Conservation (phyloP, 2,113 vertebrate species). For the Hyaena hyaena region DNA sequence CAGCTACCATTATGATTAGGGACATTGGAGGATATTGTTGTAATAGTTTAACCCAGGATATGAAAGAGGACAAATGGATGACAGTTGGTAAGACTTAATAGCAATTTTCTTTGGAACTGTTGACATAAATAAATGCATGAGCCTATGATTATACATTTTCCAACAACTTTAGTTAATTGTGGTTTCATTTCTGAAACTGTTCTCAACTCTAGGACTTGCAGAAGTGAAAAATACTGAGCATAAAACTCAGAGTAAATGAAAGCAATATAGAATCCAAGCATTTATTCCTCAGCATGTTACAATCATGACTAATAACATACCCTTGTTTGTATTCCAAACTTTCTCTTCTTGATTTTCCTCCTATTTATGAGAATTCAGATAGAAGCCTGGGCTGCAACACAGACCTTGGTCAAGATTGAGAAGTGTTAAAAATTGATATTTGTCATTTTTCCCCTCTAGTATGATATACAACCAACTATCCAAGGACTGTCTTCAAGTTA, state of each 20-base stretch:
- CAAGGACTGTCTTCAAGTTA: background rate
- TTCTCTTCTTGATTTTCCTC: background rate
- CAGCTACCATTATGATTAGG: background rate
- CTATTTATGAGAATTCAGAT: constrained; percentile 49
- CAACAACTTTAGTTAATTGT: constrained; percentile 64
- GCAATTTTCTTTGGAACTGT: constrained; percentile 72
- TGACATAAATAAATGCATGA: constrained; percentile 71
- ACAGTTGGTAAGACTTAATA: constrained; percentile 52
- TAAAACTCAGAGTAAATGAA: constrained; percentile 67
- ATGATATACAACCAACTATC: background rate
- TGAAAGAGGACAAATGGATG: constrained; percentile 57
- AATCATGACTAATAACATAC: background rate
- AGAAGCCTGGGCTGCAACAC: background rate
- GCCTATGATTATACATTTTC: constrained; percentile 58
- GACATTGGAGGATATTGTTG: constrained; percentile 18
- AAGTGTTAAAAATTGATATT: constrained; percentile 16
- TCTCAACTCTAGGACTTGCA: constrained; percentile 39
- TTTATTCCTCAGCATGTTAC: constrained; percentile 15
- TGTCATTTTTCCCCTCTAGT: background rate
- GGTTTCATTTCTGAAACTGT: constrained; percentile 63
- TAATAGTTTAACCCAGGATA: constrained; percentile 57
- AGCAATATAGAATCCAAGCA: constrained; percentile 51
- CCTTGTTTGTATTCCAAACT: constrained; percentile 33
- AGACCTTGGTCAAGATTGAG: constrained; percentile 47
- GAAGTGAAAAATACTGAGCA: constrained; percentile 55